Evolutionary conservation across 2,797 vertebrate genomes (phyloP).

Genomic region (Mergus octosetaceus): DNA sequence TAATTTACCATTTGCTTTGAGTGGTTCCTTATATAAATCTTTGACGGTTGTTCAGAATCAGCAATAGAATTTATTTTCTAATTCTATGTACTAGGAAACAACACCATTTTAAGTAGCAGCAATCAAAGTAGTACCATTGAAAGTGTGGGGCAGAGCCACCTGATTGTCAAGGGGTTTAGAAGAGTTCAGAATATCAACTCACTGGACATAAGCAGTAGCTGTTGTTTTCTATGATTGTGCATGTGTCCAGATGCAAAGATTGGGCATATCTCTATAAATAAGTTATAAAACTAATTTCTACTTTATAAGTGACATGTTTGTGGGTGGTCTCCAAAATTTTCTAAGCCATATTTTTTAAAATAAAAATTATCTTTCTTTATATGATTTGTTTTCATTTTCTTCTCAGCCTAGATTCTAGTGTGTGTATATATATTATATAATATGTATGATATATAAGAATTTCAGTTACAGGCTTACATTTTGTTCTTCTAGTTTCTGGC

Average conservation of each 20-base stretch:
- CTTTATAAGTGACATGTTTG: background rate
- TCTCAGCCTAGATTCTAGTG: background rate
- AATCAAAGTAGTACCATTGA: background rate
- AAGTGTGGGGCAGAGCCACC: background rate
- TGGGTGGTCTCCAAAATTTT: background rate
- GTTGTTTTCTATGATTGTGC: background rate
- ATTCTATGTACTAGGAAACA: background rate
- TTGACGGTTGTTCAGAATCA: slow-evolving; percentile 42
- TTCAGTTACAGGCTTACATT: background rate
- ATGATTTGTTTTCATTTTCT: background rate
- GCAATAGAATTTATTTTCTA: slow-evolving; percentile 19
- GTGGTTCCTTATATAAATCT: background rate
- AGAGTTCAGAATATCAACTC: background rate
- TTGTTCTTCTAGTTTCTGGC: background rate
- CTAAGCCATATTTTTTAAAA: background rate
- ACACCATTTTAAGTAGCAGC: background rate
- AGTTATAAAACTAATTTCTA: background rate
- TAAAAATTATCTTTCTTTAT: background rate
- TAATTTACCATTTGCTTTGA: slow-evolving; percentile 68
- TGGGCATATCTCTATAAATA: background rate
- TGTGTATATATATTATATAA: background rate
- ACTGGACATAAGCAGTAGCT: background rate
- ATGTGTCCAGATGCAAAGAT: background rate
- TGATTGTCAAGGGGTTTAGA: background rate
- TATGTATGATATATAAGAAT: background rate